phyloP scores from a whole-genome alignment of 2,113 vertebrate species.

The Saguinus midas region DNA sequence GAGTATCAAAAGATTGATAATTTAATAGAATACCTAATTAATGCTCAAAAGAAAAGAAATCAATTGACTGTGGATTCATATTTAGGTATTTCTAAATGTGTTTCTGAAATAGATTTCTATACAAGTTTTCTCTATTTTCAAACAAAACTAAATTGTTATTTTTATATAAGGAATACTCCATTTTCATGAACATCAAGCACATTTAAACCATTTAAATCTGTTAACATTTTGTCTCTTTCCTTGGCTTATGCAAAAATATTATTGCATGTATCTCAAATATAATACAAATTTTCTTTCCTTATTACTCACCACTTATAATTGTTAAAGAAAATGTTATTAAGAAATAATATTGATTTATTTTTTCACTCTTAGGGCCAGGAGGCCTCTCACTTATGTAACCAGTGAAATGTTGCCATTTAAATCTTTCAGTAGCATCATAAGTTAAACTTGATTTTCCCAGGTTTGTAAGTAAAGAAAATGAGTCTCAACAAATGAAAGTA shows the following conservation, averaged over 20 bases:
- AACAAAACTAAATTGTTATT: not conserved
- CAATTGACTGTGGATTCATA: not conserved
- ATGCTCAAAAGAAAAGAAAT: not conserved
- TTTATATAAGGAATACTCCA: not conserved
- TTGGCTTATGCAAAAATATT: not conserved
- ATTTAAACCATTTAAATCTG: not conserved
- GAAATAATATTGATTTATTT: not conserved
- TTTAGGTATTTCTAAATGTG: conserved; percentile 10
- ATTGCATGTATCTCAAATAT: not conserved
- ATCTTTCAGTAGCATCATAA: not conserved
- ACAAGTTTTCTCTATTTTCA: not conserved
- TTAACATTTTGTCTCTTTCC: conserved; percentile 19
- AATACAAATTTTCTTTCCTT: not conserved
- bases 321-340: not conserved
- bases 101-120: not conserved
- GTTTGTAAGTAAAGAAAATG: conserved; percentile 6
- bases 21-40: not conserved
- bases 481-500: not conserved
- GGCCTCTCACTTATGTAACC: not conserved
- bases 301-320: not conserved
- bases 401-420: not conserved
- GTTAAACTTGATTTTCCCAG: not conserved
- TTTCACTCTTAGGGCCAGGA: not conserved
- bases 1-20: not conserved
- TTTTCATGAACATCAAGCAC: conserved; percentile 14